A percentile compares a stretch with the other conserved stretches of the same genome.
Conservation (phyloP, 2,797 vertebrate species). For the Sylvilagus floridanus region DNA sequence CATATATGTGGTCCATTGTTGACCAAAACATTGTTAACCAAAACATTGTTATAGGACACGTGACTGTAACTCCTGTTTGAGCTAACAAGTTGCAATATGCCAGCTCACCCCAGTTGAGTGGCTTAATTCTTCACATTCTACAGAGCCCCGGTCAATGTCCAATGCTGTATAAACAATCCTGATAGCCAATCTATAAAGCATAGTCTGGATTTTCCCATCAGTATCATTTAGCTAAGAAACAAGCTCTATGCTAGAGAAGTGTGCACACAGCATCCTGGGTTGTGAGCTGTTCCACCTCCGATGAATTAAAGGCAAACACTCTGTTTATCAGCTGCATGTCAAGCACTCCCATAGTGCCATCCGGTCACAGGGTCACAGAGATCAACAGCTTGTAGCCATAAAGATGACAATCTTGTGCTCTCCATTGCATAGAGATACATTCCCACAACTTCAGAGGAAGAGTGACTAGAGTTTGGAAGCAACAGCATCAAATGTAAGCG, state of each 20-base stretch:
- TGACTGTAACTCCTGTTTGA: background rate
- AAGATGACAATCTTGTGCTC: background rate
- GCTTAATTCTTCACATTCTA: background rate
- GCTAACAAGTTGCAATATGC: background rate
- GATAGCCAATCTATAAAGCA: background rate
- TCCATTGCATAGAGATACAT: background rate
- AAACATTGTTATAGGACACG: background rate
- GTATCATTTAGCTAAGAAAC: background rate
- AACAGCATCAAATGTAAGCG: background rate
- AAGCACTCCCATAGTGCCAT: background rate
- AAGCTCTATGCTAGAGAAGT: background rate
- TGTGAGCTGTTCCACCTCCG: background rate
- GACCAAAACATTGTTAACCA: background rate
- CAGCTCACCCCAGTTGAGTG: background rate
- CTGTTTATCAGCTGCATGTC: background rate
- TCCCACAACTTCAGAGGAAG: background rate
- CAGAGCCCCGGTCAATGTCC: background rate
- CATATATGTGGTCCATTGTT: background rate
- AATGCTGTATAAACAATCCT: background rate
- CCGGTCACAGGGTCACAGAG: slow-evolving; percentile 1
- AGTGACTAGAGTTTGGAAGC: background rate
- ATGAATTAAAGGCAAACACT: background rate
- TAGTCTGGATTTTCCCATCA: background rate
- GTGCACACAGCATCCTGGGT: background rate
- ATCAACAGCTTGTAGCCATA: background rate